These are phyloP conservation scores for Antrozous pallidus DNA, from an alignment of 2,797 vertebrate species.

Conservation along the genomic window DNA sequence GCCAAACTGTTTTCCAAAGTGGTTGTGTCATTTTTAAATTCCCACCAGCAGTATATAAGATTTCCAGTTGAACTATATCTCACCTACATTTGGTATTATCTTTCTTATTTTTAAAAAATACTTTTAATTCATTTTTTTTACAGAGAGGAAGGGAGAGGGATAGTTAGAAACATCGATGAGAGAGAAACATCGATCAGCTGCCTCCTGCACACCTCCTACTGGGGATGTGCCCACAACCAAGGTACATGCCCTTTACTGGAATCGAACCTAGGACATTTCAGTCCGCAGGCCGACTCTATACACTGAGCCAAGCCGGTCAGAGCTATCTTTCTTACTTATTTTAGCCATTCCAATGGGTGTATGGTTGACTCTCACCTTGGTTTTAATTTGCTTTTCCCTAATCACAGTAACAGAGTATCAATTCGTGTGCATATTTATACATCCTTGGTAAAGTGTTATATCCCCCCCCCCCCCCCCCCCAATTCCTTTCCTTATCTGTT, in stretches of 20 bases:
- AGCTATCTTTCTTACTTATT: neutral
- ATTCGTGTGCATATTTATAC: neutral
- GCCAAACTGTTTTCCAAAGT: neutral
- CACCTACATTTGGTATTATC: neutral
- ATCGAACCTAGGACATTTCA: no score
- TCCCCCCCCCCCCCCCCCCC: neutral
- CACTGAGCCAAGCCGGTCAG: no score
- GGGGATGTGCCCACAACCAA: no score
- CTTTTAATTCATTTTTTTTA: no score
- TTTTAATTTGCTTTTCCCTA: neutral
- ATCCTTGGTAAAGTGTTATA: neutral
- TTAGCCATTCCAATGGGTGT: neutral
- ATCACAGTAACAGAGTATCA: neutral
- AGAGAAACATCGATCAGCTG: no score
- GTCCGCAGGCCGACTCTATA: no score
- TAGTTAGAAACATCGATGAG: no score
- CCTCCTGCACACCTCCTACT: no score
- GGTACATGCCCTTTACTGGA: no score
- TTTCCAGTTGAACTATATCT: neutral
- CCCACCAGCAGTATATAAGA: neutral
- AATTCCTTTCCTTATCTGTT: neutral
- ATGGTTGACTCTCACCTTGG: neutral
- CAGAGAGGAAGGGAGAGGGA: no score
- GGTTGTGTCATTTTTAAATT: neutral
- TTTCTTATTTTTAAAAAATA: neutral